Evolutionary conservation across 2,797 vertebrate genomes (phyloP), one percentile per base, ranked within the genome.

Genomic region (Takifugu rubripes): DNA sequence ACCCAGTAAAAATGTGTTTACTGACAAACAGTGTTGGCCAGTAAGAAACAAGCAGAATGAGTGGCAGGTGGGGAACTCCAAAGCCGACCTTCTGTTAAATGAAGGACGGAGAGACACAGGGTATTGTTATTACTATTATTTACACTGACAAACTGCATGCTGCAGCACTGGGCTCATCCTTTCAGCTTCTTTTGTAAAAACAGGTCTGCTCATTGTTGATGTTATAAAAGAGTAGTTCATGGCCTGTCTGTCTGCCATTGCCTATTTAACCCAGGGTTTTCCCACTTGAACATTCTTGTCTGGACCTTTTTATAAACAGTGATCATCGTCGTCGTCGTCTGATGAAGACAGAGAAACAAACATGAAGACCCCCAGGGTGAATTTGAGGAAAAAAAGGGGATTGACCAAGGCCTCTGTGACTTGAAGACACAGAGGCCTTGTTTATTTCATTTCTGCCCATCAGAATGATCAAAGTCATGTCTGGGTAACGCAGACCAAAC

Each of bases 141-240:
- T 50, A 75, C 72, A 74, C 79, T 66, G 68, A 82, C 71, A 63
- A n/a, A 56, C 62, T 67, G 82, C 83, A 88, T 61, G 74, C 53
- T 59, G 74, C 54, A 59, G 67, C 65, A 74, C 64, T 52, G 60
- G 56, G 70, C 68, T 70, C 59, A 45, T 49, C 9, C 42, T 26
- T 5, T 58, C 45, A 48, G 53, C 55, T 51, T 69, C 40, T 48
- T 65, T 62, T 81, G 64, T 76, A 61, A 71, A 61, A 54, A 51
- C 68, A 27, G 62, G 57, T 44, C 50, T 67, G 45, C 43, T 33
- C 24, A n/a, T n/a, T 45, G 15, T 45, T 45, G 15, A 6, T 17
- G 15, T 45, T 16, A 7, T 47, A 17, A 50, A 64, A 31, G 73
- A 57, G 57, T 44, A 51, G 49, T 56, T 52, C 45, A 54, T 29